A percentile compares a stretch with the other conserved stretches of the same genome.
phyloP scores from a whole-genome alignment of 2,888 invertebrate genomes.

The Rhogogaster chlorosoma region DNA sequence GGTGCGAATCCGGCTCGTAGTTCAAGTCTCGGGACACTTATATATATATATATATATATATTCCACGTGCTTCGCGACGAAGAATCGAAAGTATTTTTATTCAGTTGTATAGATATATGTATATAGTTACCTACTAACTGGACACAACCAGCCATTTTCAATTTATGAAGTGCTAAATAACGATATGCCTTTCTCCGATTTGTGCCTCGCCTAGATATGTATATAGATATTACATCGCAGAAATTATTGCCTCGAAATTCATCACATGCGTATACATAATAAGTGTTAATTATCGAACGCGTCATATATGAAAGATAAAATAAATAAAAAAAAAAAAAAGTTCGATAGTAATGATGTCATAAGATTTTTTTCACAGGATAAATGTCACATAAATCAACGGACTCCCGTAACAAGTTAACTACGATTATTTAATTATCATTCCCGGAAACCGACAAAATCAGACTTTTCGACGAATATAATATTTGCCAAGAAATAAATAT shows the following conservation, averaged over 20 bases:
- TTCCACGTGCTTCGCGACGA: neutral
- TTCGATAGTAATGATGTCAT: neutral
- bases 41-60: neutral
- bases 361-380: neutral
- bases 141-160: neutral
- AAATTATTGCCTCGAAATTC: neutral
- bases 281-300: neutral
- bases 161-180: constrained; percentile 14
- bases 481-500: neutral
- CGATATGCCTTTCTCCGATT: constrained; percentile 30
- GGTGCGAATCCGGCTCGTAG: neutral
- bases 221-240: neutral
- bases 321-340: neutral
- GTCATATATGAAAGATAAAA: neutral
- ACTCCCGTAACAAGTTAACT: neutral
- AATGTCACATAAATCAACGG: neutral
- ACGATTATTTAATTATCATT: neutral
- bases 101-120: neutral
- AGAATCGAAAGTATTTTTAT: constrained; percentile 43
- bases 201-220: neutral
- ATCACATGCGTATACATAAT: neutral
- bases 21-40: neutral
- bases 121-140: neutral
- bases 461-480: neutral
- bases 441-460: neutral